Evolutionary conservation across 2,888 invertebrate species (phyloP), one percentile per base, ranked within the genome.

Genomic region (Drosophila bunnanda): DNA sequence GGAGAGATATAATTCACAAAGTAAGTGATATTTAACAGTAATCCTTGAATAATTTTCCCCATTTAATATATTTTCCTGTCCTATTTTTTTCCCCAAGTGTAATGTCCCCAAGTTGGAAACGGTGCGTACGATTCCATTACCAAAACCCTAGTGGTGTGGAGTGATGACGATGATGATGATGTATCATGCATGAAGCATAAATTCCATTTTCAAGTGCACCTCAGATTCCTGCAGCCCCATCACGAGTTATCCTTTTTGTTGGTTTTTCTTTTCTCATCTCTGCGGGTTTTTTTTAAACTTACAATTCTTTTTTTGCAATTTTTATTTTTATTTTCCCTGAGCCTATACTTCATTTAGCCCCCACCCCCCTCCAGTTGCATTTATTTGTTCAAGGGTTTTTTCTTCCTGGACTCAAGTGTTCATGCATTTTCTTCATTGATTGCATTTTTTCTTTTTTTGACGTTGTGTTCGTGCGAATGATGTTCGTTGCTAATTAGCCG

Each of bases 181-280:
- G 85, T 89, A 86, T 86, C 89, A 86, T 86, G 88, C 86, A 89
- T 86, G 86, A 85, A 82, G 89, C 86, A 88, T 85, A 88, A 89
- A 88, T 89, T 83, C 69, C 85, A 82, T 84, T 88, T 89, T 89
- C 78, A 88, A 86, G 89, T 89, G 77, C 80, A 57, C 56, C 75
- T 70, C 87, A 80, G 75, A 81, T 71, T 65, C 64, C 50, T 41
- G 57, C 73, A 36, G 62, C 41, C 54, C 56, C 61, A 46, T 53
- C 61, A 70, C 61, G 36, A 62, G 83, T 86, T 88, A 84, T 84
- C 83, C 83, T 84, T 88, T 83, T 86, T 77, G 75, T 78, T 70
- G 82, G 32, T 55, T 81, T 70, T 69, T 48, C 43, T 52, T 68
- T 30, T 32, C 38, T 68, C 46, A 57, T 53, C 41, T 44, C 30